phyloP scores from a whole-genome alignment of 37 sponge, comb jelly and placozoan species.

The Eunapius fragilis region DNA sequence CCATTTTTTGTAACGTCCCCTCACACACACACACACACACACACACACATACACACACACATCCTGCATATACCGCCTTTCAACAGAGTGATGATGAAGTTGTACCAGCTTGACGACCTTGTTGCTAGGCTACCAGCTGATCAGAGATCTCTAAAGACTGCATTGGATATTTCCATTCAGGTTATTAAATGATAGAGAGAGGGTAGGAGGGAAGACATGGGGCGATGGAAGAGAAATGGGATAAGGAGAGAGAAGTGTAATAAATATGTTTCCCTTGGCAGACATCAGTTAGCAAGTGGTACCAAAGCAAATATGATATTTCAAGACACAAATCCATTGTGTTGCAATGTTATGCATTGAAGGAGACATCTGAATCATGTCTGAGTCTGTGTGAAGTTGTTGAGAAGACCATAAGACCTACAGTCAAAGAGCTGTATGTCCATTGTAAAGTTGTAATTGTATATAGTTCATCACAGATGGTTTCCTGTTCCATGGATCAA shows the following conservation, averaged over 20 bases:
- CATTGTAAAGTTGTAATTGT: neutral
- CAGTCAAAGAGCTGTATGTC: constrained; percentile 3
- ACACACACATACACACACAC: too few relatives aligned
- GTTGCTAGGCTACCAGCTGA: neutral
- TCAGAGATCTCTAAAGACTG: neutral
- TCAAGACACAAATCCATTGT: neutral
- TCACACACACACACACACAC: too few relatives aligned
- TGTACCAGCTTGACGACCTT: neutral
- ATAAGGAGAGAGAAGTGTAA: too few relatives aligned
- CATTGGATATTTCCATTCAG: neutral
- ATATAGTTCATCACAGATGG: neutral
- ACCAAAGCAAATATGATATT: neutral
- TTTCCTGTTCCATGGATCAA: neutral
- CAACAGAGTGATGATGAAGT: neutral
- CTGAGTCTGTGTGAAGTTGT: neutral
- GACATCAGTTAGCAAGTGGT: neutral
- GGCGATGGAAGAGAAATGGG: neutral
- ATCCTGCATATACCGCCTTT: neutral
- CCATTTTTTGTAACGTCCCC: neutral
- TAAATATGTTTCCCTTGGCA: neutral
- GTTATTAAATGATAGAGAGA: neutral
- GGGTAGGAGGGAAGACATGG: neutral
- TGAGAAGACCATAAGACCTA: neutral
- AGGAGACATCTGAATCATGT: neutral
- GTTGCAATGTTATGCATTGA: neutral